Evolutionary conservation across 2,113 vertebrate genomes (phyloP), one percentile per base, ranked within the genome.

Genomic region (Phoenicopterus ruber): DNA sequence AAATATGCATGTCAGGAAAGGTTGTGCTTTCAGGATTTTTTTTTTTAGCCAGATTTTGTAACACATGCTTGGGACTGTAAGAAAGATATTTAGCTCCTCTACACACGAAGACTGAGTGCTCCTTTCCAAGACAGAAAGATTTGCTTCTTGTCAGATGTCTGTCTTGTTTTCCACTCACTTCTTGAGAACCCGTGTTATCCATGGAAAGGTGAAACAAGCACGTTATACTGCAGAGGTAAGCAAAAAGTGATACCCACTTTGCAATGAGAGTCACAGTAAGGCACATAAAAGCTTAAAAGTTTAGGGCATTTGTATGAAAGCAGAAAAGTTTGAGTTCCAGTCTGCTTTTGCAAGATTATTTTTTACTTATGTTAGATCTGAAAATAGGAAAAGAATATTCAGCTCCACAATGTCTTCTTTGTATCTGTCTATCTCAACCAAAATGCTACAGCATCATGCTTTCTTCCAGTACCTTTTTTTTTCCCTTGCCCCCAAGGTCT

Each of bases 401-500:
- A 32, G 7, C 7, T 82, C n/a, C 49, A 54, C 84, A 82, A 70
- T 24, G 4, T 44, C 47, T 22, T 74, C 17, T 69, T 34, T 29
- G 12, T 58, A 25, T 40, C 40, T 77, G 7, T 47, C 26, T 38
- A 7, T 32, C 66, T 76, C 17, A 40, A 31, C 3, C 9, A 46
- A 77, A 81, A 83, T 20, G 8, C 34, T 69, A 57, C 21, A 85
- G 16, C 13, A 79, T 36, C 11, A 10, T 25, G 12, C 6, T 72
- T 82, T 74, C n/a, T 82, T 78, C 25, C 36, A 59, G 32, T 50
- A 36, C 5, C 20, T 73, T 44, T 44, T 62, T 46, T 8, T 10
- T 2, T 13, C 44, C 25, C 11, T 67, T 72, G 8, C 17, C 12
- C 46, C 26, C n/a, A 38, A 0, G 1, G 8, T 55, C 49, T 86